phyloP scores from a whole-genome alignment of 2,797 vertebrate species.

The Argyrosomus regius region DNA sequence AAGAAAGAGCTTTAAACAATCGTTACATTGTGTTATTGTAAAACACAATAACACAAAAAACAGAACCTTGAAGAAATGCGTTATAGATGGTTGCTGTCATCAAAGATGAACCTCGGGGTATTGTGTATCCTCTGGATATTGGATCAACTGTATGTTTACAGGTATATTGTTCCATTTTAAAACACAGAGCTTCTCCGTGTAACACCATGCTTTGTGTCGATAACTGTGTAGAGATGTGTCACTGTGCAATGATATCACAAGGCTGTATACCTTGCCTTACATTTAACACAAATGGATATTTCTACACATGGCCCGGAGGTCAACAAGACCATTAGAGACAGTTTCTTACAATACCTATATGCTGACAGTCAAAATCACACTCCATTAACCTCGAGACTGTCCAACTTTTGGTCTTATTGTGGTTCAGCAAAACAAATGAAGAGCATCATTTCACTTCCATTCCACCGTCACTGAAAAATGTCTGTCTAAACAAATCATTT shows the following conservation, averaged over 20 bases:
- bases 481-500: constrained; percentile 12
- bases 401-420: constrained; percentile 19
- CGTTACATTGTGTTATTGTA: background rate
- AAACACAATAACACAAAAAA: background rate
- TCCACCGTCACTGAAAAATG: background rate
- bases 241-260: constrained; percentile 13
- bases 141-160: too few relatives aligned
- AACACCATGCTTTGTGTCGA: background rate
- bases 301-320: constrained; percentile 57
- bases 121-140: background rate
- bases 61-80: too few relatives aligned
- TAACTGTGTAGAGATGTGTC: constrained; percentile 24
- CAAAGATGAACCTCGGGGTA: background rate
- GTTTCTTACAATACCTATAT: constrained; percentile 49
- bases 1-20: background rate
- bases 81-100: too few relatives aligned
- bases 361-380: constrained; percentile 67
- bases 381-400: constrained; percentile 54
- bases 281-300: constrained; percentile 59
- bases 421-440: constrained; percentile 54
- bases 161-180: background rate
- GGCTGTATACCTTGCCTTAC: constrained; percentile 23
- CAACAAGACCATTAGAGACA: constrained; percentile 57
- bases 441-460: constrained; percentile 39
- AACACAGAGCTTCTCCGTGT: background rate